Evolutionary conservation across 2,888 invertebrate species (phyloP).

Genomic region (Crocallis elinguaria): DNA sequence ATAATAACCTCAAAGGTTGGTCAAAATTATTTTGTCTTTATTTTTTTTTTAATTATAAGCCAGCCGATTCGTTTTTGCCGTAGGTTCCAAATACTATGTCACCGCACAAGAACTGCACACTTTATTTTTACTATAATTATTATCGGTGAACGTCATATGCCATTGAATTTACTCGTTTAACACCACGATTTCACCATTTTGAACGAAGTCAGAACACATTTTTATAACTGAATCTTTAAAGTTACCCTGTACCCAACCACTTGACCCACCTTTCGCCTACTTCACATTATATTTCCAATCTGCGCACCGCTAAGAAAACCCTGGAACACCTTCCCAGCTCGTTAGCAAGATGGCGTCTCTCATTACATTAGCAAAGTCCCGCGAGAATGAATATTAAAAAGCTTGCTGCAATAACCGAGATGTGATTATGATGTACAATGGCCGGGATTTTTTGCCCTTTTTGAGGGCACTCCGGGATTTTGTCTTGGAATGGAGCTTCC

Average conservation of each 20-base stretch:
- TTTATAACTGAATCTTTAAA: not conserved
- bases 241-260: not conserved
- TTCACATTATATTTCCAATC: not conserved
- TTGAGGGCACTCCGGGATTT: conserved; percentile 19
- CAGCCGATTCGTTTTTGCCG: too few relatives aligned
- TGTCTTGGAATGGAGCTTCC: conserved; percentile 24
- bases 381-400: conserved; percentile 22
- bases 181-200: too few relatives aligned
- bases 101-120: too few relatives aligned
- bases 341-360: conserved; percentile 25
- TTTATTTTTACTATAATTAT: too few relatives aligned
- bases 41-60: too few relatives aligned
- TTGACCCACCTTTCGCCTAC: not conserved
- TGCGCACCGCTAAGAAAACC: not conserved
- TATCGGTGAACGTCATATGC: too few relatives aligned
- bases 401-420: conserved; percentile 34
- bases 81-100: too few relatives aligned
- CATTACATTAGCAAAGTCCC: conserved; percentile 30
- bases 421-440: conserved; percentile 35
- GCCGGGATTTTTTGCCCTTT: conserved; percentile 27
- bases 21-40: too few relatives aligned
- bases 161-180: too few relatives aligned
- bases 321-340: conserved; percentile 19
- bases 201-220: too few relatives aligned
- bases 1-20: too few relatives aligned